Conservation (phyloP, 1,140 invertebrate genomes). For the Homalodisca vitripennis region DNA sequence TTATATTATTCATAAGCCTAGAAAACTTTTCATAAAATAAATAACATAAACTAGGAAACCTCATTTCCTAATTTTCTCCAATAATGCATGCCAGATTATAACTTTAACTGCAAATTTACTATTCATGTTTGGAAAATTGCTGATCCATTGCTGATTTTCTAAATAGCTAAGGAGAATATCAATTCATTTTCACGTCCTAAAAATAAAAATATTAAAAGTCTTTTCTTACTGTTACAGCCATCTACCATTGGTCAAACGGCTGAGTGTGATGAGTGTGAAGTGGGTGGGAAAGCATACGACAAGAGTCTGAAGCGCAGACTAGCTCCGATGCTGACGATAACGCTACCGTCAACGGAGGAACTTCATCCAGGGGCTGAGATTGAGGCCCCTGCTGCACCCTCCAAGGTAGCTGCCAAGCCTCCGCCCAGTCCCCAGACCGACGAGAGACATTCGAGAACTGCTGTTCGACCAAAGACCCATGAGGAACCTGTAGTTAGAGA, state of each 20-base stretch:
- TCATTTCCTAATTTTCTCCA: no score
- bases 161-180: no score
- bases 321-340: slow-evolving; percentile 55
- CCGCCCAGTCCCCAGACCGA: slow-evolving; percentile 35
- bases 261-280: not conserved
- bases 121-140: no score
- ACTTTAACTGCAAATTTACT: not conserved
- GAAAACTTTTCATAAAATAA: no score
- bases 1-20: no score
- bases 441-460: slow-evolving; percentile 24
- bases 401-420: slow-evolving; percentile 14
- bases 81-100: no score
- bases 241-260: not conserved
- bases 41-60: no score
- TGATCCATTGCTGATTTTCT: not conserved
- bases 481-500: slow-evolving; percentile 20
- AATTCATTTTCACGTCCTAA: no score
- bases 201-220: no score
- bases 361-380: slow-evolving; percentile 42
- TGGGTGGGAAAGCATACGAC: not conserved
- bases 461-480: not conserved
- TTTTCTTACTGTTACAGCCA: not conserved
- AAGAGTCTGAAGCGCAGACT: slow-evolving; percentile 40
- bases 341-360: slow-evolving; percentile 59
- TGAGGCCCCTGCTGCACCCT: not conserved